phyloP scores from a whole-genome alignment of 1,140 invertebrate species.

The Daktulosphaira vitifoliae region DNA sequence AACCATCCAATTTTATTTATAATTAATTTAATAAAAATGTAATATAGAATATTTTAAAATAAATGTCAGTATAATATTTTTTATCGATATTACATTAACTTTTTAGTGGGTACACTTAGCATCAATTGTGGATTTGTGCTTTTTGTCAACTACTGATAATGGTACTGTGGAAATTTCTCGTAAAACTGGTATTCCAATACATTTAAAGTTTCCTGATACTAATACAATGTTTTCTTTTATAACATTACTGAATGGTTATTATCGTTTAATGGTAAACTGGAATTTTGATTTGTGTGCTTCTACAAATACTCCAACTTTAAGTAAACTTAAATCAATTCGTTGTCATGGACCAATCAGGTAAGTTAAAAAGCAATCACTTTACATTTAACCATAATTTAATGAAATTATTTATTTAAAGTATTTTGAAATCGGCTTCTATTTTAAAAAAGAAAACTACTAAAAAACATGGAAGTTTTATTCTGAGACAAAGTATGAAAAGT shows the following conservation, averaged over 20 bases:
- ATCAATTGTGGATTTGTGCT: constrained; percentile 72
- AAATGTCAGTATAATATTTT: not conserved
- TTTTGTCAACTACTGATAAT: constrained; percentile 56
- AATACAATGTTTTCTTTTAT: constrained; percentile 66
- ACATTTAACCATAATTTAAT: not conserved
- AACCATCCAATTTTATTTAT: not conserved
- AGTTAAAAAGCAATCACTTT: constrained; percentile 37
- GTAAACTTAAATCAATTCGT: constrained; percentile 59
- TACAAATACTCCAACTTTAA: constrained; percentile 64
- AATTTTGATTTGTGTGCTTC: constrained; percentile 79
- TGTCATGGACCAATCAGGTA: constrained; percentile 84
- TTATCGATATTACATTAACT: no score
- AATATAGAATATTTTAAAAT: not conserved
- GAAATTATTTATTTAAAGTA: constrained; percentile 48
- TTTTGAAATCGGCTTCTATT: constrained; percentile 72
- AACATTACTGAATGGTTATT: constrained; percentile 76
- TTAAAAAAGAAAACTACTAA: constrained; percentile 65
- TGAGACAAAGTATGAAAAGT: constrained; percentile 67
- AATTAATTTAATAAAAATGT: no score
- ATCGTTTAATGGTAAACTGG: constrained; percentile 78
- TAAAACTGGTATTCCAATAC: constrained; percentile 66
- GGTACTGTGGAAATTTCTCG: constrained; percentile 66
- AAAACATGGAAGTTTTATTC: constrained; percentile 64
- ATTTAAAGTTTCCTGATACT: constrained; percentile 57
- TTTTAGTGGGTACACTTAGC: constrained; percentile 65